Evolutionary conservation across 2,888 invertebrate genomes (phyloP), one percentile per base, ranked within the genome.

Genomic region (Xylota sylvarum): DNA sequence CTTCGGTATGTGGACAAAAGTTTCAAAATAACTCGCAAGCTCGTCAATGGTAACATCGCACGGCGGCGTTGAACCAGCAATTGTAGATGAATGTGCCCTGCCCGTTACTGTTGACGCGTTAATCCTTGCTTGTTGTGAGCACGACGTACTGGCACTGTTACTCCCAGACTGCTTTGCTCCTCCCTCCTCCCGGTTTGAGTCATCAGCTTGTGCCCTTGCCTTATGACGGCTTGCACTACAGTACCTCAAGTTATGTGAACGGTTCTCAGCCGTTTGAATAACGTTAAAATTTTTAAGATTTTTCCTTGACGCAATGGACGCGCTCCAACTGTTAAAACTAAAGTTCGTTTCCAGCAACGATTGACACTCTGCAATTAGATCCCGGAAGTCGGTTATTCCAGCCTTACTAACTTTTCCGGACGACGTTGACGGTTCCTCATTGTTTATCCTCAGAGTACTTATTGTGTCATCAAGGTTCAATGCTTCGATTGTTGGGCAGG

Each of bases 1-100:
- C 93, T 98, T 98, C 88, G 98, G 98, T 94, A 98, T 98, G 94
- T 98, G 97, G 89, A 98, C 97, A 93, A 97, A 96, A 87, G 97
- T 97, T 93, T 98, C 98, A 93, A 98, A 98, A 93, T 98, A 98
- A 92, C 97, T 96, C 85, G 98, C 98, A 89, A 98, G 94, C 93
- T 98, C 98, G 92, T 98, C 97, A 89, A 98, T 98, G 58, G 97
- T 97, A 67, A 97, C 95, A 94, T 98, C 98, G 93, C 96, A 96
- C 73, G 62, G 65, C n/a, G 78, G 81, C 88, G 81, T 86, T 19
- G 82, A 12, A 35, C 58, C 60, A 46, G 73, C 50, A 32, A 50
- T 73, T 27, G 83, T 40, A 2, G 80, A 48, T 7, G 87, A 74
- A 58, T 65, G 72, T 32, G 55, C 52, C 19, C 96, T 95, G 65